Conservation (phyloP, 2,888 invertebrate species). For the Protodeltote pygarga region DNA sequence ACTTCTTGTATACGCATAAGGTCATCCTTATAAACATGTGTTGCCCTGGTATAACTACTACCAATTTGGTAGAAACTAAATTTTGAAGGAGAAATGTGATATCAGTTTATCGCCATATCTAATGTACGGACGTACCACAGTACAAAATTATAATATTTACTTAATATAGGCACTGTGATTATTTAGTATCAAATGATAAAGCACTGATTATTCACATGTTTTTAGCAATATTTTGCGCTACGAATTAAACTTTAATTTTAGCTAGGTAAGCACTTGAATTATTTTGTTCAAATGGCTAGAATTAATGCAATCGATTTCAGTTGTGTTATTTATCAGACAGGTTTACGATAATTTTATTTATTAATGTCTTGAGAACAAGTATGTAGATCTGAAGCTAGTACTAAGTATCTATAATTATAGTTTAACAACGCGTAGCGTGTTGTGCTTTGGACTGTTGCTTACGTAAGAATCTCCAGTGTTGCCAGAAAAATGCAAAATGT, state of each 20-base stretch:
- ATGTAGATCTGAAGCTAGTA: slow-evolving; percentile 47
- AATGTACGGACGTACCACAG: slow-evolving; percentile 66
- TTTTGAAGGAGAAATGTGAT: slow-evolving; percentile 60
- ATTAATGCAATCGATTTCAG: slow-evolving; percentile 17
- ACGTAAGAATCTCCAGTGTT: slow-evolving; percentile 47
- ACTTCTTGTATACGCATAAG: slow-evolving; percentile 5
- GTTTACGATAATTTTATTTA: slow-evolving; percentile 47
- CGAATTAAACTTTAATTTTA: slow-evolving; percentile 7
- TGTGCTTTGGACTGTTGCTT: slow-evolving; percentile 35
- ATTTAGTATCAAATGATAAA: slow-evolving; percentile 23
- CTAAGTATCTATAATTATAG: slow-evolving; percentile 37
- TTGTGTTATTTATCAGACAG: slow-evolving; percentile 36
- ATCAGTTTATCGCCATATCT: slow-evolving; percentile 61
- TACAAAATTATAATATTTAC: slow-evolving; percentile 68
- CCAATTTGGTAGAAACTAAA: slow-evolving; percentile 55
- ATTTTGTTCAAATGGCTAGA: slow-evolving; percentile 13
- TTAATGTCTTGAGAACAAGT: slow-evolving; percentile 42
- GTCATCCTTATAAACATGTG: slow-evolving; percentile 26
- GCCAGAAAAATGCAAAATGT: slow-evolving; percentile 40
- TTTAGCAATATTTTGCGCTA: slow-evolving; percentile 13
- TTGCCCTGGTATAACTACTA: slow-evolving; percentile 42
- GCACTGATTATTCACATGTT: slow-evolving; percentile 20
- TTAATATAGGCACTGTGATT: slow-evolving; percentile 46
- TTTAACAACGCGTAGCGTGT: slow-evolving; percentile 21
- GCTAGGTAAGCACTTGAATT: background rate